Percentiles rank a stretch among this genome's conserved stretches.
phyloP scores from a whole-genome alignment of 2,113 vertebrate genomes.

The Tursiops truncatus region DNA sequence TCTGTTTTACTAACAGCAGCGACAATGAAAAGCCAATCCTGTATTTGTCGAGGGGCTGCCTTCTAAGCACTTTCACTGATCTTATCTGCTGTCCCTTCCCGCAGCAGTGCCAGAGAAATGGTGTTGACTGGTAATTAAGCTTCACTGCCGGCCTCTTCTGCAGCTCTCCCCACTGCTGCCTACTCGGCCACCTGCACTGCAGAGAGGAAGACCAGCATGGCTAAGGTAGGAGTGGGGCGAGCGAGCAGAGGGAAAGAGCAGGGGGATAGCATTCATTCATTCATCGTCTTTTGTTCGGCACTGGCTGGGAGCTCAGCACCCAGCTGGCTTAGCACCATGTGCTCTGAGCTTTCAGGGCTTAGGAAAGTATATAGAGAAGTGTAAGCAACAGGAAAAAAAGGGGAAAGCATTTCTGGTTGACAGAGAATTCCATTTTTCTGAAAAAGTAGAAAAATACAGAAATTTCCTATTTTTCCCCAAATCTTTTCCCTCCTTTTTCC shows the following conservation, averaged over 20 bases:
- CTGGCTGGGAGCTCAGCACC: neutral
- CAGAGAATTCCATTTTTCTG: neutral
- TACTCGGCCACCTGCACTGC: rapidly evolving
- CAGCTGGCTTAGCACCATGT: rapidly evolving
- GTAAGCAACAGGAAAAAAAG: neutral
- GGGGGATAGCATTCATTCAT: too few relatives aligned
- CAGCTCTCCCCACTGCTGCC: neutral
- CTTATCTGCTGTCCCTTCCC: neutral
- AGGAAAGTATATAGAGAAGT: neutral
- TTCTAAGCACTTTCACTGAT: neutral
- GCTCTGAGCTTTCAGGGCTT: neutral
- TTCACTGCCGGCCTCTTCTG: neutral
- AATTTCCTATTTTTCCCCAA: neutral
- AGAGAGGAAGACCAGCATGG: neutral
- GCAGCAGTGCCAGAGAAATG: neutral
- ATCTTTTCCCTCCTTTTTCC: neutral
- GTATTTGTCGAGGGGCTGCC: neutral
- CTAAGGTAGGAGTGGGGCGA: rapidly evolving
- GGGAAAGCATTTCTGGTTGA: neutral
- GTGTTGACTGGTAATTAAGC: conserved; percentile 31
- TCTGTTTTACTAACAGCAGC: conserved; percentile 60
- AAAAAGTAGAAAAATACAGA: neutral
- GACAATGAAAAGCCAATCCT: conserved; percentile 14
- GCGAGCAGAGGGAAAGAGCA: neutral
- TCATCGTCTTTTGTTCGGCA: neutral